A percentile compares a stretch with the other conserved stretches of the same genome.
Conservation (phyloP, 2,888 invertebrate species). For the Melinaea menophilus region DNA sequence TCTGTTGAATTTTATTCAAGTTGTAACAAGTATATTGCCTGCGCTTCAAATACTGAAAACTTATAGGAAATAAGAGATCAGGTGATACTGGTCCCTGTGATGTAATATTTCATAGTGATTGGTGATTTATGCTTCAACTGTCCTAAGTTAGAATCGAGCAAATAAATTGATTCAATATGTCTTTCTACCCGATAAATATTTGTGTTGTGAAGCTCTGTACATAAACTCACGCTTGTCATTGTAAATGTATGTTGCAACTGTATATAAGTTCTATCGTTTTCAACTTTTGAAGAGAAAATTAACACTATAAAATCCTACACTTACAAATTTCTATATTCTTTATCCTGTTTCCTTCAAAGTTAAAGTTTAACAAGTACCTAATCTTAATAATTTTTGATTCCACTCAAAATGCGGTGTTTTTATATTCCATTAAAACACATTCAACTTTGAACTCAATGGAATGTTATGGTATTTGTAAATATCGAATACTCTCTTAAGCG, state of each 20-base stretch:
- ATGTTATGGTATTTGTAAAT: neutral
- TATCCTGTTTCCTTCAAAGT: too few relatives aligned
- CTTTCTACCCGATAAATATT: constrained; percentile 46
- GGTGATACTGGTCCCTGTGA: constrained; percentile 26
- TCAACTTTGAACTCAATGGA: neutral
- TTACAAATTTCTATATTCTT: too few relatives aligned
- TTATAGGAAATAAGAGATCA: constrained; percentile 18
- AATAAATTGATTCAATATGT: constrained; percentile 61
- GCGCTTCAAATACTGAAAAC: neutral
- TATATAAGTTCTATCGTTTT: too few relatives aligned
- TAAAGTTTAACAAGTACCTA: too few relatives aligned
- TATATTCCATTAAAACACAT: too few relatives aligned
- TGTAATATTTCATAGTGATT: constrained; percentile 55
- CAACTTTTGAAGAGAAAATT: too few relatives aligned
- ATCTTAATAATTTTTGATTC: too few relatives aligned
- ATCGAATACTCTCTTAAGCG: constrained; percentile 11
- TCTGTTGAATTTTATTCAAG: too few relatives aligned
- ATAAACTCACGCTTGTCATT: constrained; percentile 10
- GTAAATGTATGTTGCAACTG: too few relatives aligned
- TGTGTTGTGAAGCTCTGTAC: constrained; percentile 30
- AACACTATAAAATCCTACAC: too few relatives aligned
- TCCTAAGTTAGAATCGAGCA: constrained; percentile 48
- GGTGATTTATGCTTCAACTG: constrained; percentile 50
- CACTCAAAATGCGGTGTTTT: too few relatives aligned
- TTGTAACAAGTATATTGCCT: neutral